Base-by-base conservation (phyloP, 2,113 vertebrate species). In the Chaetodon trifascialis region DNA sequence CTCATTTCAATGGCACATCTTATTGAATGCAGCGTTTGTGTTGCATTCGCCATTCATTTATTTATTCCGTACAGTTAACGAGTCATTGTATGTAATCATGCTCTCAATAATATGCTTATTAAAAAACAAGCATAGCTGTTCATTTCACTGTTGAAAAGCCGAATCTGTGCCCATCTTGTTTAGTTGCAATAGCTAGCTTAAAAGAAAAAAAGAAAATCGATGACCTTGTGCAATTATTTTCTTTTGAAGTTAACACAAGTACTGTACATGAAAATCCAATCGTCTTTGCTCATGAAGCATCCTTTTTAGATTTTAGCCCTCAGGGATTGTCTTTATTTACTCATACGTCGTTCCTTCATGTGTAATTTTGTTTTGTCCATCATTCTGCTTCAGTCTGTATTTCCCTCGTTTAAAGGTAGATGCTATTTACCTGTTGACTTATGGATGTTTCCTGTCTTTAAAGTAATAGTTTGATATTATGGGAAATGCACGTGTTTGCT, bases 271-370 rank as follows among this genome's bases (percentile, higher is more conserved):
- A 80, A 55, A 88, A 55, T 84, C 23, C 69, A 83, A 62, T 71
- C 72, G 70, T 81, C 30, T 67, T 60, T 51, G 14, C 70, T 72
- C 30, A 74, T 82, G 46, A 87, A 65, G 46, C 75, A 10, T 88
- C 83, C 23, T 79, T 76, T 73, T 93, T 91, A 90, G 65, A 90
- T 84, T 89, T 86, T 94, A 94, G 93, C 84, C 93, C 92, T 95
- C 94, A 93, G 94, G 93, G 92, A 94, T 86, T 89, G 87, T 40
- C 16, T 85, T 91, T 83, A 76, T 89, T 86, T 76, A 51, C 40
- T 72, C 63, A 76, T 79, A 38, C 2, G 11, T 58, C 42, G 59
- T 52, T 76, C 15, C 7, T 55, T 58, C 9, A 54, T 75, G 23
- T 55, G 49, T 72, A 25, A 10, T 81, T 36, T 75, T 58, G 5